Evolutionary conservation across 2,113 vertebrate genomes (phyloP), one percentile per base, ranked within the genome.

Genomic region (Eira barbara): DNA sequence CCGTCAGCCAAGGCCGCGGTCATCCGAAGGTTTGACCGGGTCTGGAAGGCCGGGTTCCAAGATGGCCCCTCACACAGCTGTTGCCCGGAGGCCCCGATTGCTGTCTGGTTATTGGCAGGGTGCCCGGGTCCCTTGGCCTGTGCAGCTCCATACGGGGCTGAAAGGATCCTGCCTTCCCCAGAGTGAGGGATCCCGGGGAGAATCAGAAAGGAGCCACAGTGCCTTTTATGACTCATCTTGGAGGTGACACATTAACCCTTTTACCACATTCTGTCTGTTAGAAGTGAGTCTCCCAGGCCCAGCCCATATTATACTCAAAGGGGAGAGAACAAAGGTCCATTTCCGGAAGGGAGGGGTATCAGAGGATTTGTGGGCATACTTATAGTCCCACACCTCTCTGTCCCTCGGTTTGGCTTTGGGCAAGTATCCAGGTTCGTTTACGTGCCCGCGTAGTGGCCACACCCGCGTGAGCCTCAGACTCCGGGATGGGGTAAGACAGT

Each of bases 391-490:
- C 31, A 9, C 42, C 36, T 21, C 27, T 55, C n/a, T 39, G 59
- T 65, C n/a, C 15, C 21, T 36, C 29, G 7, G n/a, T 31, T n/a
- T 55, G 65, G 59, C n/a, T 80, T 39, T 61, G 27, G 45, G 25
- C 89, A 31, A 59, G 61, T 39, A 47, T 55, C 76, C 2, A 10
- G 89, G 47, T 52, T 55, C 45, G 4, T 11, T 80, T 31, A 21
- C 52, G 36, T 1, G 78, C n/a, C 29, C 27, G 34, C 27, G n/a
- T 55, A n/a, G 45, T 81, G n/a, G 29, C 61, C 47, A 25, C 12
- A 12, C 25, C 17, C 21, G 1, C 1, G 0, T 13, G 31, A 13
- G 49, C 4, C 3, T 34, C n/a, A 5, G 78, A 34, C 25, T 20
- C 42, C 27, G 6, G 25, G n/a, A 7, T 9, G 10, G 86, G 61